A percentile compares a stretch with the other conserved stretches of the same genome.
These are phyloP conservation scores for Poeciliopsis turrubarensis DNA, from an alignment of 2,113 vertebrate genomes.

Conservation along the genomic window DNA sequence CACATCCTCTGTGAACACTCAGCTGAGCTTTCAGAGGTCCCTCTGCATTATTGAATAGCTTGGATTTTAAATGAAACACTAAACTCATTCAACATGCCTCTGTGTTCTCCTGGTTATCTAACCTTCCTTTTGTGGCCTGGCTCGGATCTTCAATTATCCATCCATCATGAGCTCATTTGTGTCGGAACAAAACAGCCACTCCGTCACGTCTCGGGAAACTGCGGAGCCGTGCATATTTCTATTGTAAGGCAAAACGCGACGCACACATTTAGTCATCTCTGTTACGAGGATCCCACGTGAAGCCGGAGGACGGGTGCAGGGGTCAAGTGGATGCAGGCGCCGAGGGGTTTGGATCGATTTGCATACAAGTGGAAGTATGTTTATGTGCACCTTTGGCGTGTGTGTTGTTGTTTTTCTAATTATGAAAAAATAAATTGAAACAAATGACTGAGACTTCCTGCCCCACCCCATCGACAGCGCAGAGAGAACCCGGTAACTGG, in stretches of 20 bases:
- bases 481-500: conserved; percentile 65
- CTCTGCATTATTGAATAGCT: conserved; percentile 74
- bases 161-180: conserved; percentile 50
- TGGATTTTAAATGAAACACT: conserved; percentile 67
- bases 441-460: conserved; percentile 33
- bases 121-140: conserved; percentile 27
- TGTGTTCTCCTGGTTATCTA: conserved; percentile 50
- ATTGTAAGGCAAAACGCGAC: conserved; percentile 7
- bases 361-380: neutral
- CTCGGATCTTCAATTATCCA: conserved; percentile 63
- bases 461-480: conserved; percentile 44
- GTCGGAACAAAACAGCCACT: conserved; percentile 34
- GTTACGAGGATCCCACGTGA: neutral
- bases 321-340: neutral
- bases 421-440: conserved; percentile 42
- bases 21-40: conserved; percentile 65
- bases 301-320: conserved; percentile 10
- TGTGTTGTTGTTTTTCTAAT: conserved; percentile 2
- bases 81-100: conserved; percentile 50
- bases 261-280: conserved; percentile 5
- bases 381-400: neutral
- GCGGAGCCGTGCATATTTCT: conserved; percentile 12
- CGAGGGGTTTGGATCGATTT: conserved; percentile 6
- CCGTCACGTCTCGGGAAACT: conserved; percentile 28
- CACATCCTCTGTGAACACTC: conserved; percentile 54